phyloP scores from a whole-genome alignment of 2,888 invertebrate genomes.

The Rutpela maculata region DNA sequence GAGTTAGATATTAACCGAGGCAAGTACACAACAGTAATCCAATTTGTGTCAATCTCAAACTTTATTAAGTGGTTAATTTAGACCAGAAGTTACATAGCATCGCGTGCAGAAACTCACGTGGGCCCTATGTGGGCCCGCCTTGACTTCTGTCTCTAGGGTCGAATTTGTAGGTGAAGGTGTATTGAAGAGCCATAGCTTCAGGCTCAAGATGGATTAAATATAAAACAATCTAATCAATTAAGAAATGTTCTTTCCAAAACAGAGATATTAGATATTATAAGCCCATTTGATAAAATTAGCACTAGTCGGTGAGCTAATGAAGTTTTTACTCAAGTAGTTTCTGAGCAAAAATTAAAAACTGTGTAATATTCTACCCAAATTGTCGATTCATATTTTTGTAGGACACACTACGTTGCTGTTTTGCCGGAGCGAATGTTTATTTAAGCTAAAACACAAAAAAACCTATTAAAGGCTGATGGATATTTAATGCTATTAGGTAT shows the following conservation, averaged over 20 bases:
- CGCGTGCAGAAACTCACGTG: conserved; percentile 54
- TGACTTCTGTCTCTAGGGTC: conserved; percentile 25
- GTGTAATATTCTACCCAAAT: too few species aligned
- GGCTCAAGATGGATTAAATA: background rate
- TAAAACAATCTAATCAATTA: background rate
- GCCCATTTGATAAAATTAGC: too few species aligned
- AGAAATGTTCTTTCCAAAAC: background rate
- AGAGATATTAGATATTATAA: too few species aligned
- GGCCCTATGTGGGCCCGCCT: conserved; percentile 30
- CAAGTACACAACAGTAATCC: conserved; percentile 60
- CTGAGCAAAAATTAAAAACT: too few species aligned
- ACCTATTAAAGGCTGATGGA: too few species aligned
- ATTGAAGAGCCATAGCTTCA: conserved; percentile 3
- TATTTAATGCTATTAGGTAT: too few species aligned
- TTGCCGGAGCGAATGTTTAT: too few species aligned
- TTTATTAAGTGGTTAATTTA: conserved; percentile 67
- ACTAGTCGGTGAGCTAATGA: too few species aligned
- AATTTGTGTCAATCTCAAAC: conserved; percentile 67
- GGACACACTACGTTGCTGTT: too few species aligned
- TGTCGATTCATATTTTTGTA: too few species aligned
- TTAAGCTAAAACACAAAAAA: too few species aligned
- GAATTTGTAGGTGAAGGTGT: conserved; percentile 21
- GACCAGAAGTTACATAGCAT: conserved; percentile 62
- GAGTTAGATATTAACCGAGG: conserved; percentile 42
- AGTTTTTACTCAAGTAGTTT: too few species aligned